Evolutionary conservation across 1,140 invertebrate species (phyloP).

Genomic region (Cherax destructor): DNA sequence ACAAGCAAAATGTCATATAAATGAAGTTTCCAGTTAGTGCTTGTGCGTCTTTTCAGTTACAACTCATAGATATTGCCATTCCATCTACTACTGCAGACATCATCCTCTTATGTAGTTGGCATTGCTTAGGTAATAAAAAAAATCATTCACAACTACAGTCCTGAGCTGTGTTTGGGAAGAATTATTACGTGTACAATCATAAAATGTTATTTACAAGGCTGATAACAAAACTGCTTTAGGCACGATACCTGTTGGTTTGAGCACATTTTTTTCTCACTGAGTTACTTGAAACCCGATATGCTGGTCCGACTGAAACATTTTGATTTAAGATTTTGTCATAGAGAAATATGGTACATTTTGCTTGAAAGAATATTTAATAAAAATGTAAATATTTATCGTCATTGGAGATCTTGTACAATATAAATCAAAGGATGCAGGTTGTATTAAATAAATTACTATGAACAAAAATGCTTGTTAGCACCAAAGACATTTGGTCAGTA

Average conservation of each 20-base stretch:
- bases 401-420: not conserved
- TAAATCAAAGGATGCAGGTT: not conserved
- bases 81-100: too few relatives aligned
- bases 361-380: conserved; percentile 13
- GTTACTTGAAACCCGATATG: conserved; percentile 40
- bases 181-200: conserved; percentile 25
- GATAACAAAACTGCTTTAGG: conserved; percentile 47
- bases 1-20: too few relatives aligned
- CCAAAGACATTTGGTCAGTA: conserved; percentile 61
- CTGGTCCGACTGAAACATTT: conserved; percentile 22
- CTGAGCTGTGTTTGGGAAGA: conserved; percentile 53
- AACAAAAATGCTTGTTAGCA: conserved; percentile 47
- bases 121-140: conserved; percentile 48
- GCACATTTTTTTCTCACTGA: conserved; percentile 52
- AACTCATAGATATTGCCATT: too few relatives aligned
- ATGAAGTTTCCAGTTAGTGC: too few relatives aligned
- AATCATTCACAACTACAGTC: conserved; percentile 63
- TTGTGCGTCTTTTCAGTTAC: too few relatives aligned
- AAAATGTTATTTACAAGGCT: conserved; percentile 57
- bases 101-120: conserved; percentile 16
- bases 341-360: conserved; percentile 3
- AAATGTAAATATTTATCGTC: conserved; percentile 7
- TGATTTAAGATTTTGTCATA: conserved; percentile 32
- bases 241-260: conserved; percentile 60
- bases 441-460: conserved; percentile 28